Base-by-base conservation (phyloP, 2,113 vertebrate species). In the Perca schrenkii region DNA sequence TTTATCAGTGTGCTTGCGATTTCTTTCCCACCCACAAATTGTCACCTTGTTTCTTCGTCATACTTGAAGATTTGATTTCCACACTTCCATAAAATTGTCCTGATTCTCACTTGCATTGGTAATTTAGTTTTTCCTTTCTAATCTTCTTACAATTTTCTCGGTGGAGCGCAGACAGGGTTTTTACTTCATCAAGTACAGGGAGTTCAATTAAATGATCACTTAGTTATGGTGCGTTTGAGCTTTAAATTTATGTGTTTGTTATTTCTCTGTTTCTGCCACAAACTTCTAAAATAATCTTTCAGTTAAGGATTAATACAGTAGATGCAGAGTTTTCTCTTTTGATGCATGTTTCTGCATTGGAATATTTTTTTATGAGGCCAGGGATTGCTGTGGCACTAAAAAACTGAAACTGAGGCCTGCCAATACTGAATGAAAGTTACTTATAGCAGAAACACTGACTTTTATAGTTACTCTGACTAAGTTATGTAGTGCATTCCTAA, bases 21-120 rank as follows among this genome's bases (percentile, higher is more conserved):
- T 58, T n/a, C 52, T 69, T 50, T 60, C 10, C 43, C 46, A 65
- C 68, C 50, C 46, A 46, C 31, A 15, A 61, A 22, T 74, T 50
- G 6, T 63, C 25, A 56, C 19, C 34, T 56, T 31, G 56, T 19
- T 73, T 77, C 16, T 67, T 50, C 14, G 56, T 78, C 25, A 28
- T 67, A 19, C 1, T 65, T 5, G 2, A 34, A 25, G 21, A 28
- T 43, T 47, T 66, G 31, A 22, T 72, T 77, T 50, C 19, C n/a
- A 74, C 31, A n/a, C 8, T 31, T 47, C 1, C 14, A 4, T 62
- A 43, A 28, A 50, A 52, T 4, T 58, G 1, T 53, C 14, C 0
- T 69, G n/a, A 52, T 74, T 58, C 15, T 49, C 53, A 60, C 17
- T 49, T 13, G 7, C 40, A 61, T 67, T 36, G 54, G 17, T 28